Evolutionary conservation across 2,888 invertebrate genomes (phyloP), one percentile per base, ranked within the genome.

Genomic region (Polietes domitor): DNA sequence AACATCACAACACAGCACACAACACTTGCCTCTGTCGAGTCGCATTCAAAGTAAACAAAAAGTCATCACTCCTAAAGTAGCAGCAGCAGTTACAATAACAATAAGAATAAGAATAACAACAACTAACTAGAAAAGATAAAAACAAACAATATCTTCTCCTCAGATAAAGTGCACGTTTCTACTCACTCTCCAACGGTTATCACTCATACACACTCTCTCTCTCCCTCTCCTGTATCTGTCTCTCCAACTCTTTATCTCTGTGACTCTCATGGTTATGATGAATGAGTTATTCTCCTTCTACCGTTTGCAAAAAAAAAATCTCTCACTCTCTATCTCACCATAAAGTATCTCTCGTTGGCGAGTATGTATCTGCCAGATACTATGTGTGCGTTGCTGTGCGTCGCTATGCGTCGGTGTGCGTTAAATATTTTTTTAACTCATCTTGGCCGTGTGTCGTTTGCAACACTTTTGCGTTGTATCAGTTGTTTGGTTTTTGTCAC

Each of bases 291-390:
- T 47, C 47, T 47, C 47, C 9, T 32, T 32, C 32, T 32, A 32
- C 12, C 7, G 47, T 15, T 47, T 47, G 5, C n/a, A n/a, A n/a
- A n/a, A n/a, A n/a, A n/a, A n/a, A n/a, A n/a, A n/a, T 50, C 19
- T 50, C 50, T 50, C 21, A 9, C 19, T 53, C 19, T 21, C 2
- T 19, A n/a, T 28, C 26, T 28, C 26, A 32, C 17, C 17, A 50
- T 7, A 17, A 21, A 55, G 55, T 24, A 19, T 17, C 55, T 24
- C 15, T 47, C 21, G n/a, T 37, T 37, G 2, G 32, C 7, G 4
- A 17, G 37, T 70, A 47, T 70, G 28, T 50, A 70, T 70, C 50
- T 50, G 12, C n/a, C 17, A 70, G 50, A 70, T 70, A 70, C 50
- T 50, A 15, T 28, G n/a, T 21, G 28, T 28, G 70, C 70, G 47